Evolutionary conservation across 2,888 invertebrate genomes (phyloP), one percentile per base, ranked within the genome.

Genomic region (Nesidiocoris tenuis): DNA sequence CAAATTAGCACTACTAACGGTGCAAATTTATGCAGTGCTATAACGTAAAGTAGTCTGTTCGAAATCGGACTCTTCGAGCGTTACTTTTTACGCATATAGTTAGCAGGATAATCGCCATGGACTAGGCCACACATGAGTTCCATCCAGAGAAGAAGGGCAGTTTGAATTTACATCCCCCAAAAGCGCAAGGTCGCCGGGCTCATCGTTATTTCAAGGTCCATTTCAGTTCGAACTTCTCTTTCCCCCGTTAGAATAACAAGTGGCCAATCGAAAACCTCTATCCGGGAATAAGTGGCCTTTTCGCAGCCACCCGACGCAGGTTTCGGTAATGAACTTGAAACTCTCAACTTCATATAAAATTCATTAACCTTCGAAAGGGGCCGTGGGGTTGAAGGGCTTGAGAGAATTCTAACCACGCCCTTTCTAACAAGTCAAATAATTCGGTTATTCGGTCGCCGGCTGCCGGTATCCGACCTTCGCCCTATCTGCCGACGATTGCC

Each of bases 381-480:
- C 21, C n/a, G 21, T 3, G 39, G 39, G 39, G 67, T 67, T 67
- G 55, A 67, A 54, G 7, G 67, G 67, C 22, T 54, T 55, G 70
- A 63, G 72, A 22, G 67, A 75, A 75, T 75, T 65, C 75, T 54
- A 75, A 75, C 75, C 75, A 75, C 75, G 75, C 75, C 75, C 75
- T 75, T 75, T 39, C 39, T 7, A 65, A 74, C 74, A 59, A 59
- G 75, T 22, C 75, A 68, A 75, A 75, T 68, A 75, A 75, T 75
- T 75, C 75, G 68, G 75, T 75, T 63, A 75, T 75, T 75, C 23
- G 68, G 75, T 75, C 74, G 19, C 54, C 16, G 22, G 70, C 70
- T 23, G 25, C 5, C 39, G 39, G 39, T 39, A 12, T 7, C n/a
- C 39, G 12, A 39, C 39, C 5, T 39, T 39, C 39, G 70, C 67